phyloP scores from a whole-genome alignment of 2,113 vertebrate species.

The Pogonocichla stellata region DNA sequence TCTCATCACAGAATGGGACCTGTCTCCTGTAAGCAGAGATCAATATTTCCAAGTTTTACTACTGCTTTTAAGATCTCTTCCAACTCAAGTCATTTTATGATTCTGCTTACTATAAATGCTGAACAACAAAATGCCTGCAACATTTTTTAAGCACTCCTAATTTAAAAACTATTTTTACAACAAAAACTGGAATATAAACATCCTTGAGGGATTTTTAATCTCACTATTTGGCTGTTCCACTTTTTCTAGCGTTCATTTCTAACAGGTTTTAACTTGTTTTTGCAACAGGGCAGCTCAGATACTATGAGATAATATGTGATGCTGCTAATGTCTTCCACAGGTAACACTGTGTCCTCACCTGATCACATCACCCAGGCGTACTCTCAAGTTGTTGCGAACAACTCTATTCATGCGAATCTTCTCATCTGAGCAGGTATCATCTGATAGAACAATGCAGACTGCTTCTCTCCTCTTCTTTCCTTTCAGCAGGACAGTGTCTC shows the following conservation, averaged over 20 bases:
- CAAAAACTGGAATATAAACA: not conserved
- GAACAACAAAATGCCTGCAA: not conserved
- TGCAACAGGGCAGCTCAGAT: not conserved
- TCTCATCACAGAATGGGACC: not conserved
- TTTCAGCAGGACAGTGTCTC: slow-evolving; percentile 96
- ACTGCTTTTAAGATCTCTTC: not conserved
- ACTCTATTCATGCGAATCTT: slow-evolving; percentile 99
- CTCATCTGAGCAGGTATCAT: slow-evolving; percentile 97
- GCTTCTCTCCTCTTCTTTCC: slow-evolving; percentile 98
- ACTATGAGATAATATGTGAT: accelerated
- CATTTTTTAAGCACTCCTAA: not conserved
- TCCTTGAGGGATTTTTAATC: not conserved
- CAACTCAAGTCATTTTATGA: not conserved
- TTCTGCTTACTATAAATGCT: not conserved
- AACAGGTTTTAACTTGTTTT: not conserved
- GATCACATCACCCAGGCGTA: slow-evolving; percentile 95
- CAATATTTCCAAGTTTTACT: not conserved
- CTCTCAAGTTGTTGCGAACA: slow-evolving; percentile 96
- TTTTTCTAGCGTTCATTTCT: not conserved
- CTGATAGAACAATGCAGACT: slow-evolving; percentile 96
- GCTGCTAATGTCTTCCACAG: not conserved
- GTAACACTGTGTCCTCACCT: slow-evolving; percentile 76
- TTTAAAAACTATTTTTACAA: not conserved
- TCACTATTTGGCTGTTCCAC: not conserved
- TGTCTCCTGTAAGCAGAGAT: accelerated